These are phyloP conservation scores for Paradoxurus hermaphroditus DNA, from an alignment of 2,113 vertebrate genomes.

Conservation along the genomic window DNA sequence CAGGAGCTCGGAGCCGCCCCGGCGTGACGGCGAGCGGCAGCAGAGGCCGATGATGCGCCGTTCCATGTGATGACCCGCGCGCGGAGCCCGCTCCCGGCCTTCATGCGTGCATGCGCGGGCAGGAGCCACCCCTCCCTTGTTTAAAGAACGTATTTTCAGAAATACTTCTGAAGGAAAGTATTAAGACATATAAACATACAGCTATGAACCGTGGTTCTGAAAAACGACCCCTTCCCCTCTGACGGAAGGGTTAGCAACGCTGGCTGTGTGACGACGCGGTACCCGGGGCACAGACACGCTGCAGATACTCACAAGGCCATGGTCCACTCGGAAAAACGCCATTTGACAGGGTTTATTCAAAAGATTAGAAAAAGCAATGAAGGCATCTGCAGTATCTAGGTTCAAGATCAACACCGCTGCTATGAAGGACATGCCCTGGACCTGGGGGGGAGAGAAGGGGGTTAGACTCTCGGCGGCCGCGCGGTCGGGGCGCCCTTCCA, in stretches of 20 bases:
- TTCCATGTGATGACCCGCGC: accelerated
- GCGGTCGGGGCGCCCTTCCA: background rate
- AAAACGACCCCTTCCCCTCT: accelerated
- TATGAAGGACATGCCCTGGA: constrained; percentile 98
- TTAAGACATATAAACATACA: too few relatives aligned
- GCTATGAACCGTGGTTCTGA: background rate
- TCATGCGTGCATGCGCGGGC: accelerated
- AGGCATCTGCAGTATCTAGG: constrained; percentile 96
- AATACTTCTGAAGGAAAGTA: background rate
- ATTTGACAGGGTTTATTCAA: constrained; percentile 98
- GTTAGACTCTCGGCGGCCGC: background rate
- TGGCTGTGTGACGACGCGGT: background rate
- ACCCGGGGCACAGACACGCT: background rate
- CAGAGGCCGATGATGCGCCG: accelerated
- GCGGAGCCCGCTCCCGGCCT: accelerated
- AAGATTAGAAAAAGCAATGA: constrained; percentile 97
- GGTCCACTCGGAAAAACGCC: constrained; percentile 98
- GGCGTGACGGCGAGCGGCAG: accelerated
- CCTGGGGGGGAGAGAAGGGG: constrained; percentile 80
- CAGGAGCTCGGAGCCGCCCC: too few relatives aligned
- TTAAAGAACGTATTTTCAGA: background rate
- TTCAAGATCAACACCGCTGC: constrained; percentile 96
- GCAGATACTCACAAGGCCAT: constrained; percentile 93
- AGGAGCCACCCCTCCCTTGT: too few relatives aligned
- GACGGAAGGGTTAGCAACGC: accelerated